A percentile compares a stretch with the other conserved stretches of the same genome.
These are phyloP conservation scores for Rhynchomys soricoides DNA, from an alignment of 2,113 vertebrate genomes.

Conservation along the genomic window DNA sequence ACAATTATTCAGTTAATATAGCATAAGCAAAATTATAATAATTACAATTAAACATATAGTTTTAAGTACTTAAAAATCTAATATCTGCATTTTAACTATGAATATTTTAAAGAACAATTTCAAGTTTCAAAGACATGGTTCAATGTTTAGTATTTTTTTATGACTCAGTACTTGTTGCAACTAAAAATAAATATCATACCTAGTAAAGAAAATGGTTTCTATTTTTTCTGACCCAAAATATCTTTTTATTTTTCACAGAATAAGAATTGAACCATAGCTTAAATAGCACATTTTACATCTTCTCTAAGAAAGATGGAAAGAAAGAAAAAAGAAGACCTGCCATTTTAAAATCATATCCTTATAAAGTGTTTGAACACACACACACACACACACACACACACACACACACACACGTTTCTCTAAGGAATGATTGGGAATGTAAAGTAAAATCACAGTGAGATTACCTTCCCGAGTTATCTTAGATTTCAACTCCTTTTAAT, in stretches of 20 bases:
- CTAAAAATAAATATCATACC: neutral
- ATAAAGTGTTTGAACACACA: neutral
- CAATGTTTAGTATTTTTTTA: slow-evolving; percentile 25
- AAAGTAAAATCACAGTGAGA: neutral
- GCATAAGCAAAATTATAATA: neutral
- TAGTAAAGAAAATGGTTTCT: neutral
- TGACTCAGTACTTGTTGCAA: neutral
- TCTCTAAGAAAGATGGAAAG: neutral
- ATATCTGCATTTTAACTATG: neutral
- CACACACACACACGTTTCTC: too few species aligned
- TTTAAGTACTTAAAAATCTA: neutral
- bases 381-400: too few species aligned
- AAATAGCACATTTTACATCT: slow-evolving; percentile 1
- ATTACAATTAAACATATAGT: neutral
- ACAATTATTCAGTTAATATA: neutral
- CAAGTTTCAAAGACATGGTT: neutral
- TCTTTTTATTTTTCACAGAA: neutral
- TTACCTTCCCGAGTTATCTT: neutral
- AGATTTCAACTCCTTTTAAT: neutral
- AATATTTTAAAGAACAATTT: neutral
- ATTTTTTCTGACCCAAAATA: neutral
- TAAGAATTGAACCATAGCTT: neutral
- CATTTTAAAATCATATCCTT: neutral
- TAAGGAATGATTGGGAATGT: slow-evolving; percentile 5
- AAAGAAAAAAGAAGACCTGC: neutral